phyloP scores from a whole-genome alignment of 1,140 invertebrate species.

The Batillaria attramentaria region DNA sequence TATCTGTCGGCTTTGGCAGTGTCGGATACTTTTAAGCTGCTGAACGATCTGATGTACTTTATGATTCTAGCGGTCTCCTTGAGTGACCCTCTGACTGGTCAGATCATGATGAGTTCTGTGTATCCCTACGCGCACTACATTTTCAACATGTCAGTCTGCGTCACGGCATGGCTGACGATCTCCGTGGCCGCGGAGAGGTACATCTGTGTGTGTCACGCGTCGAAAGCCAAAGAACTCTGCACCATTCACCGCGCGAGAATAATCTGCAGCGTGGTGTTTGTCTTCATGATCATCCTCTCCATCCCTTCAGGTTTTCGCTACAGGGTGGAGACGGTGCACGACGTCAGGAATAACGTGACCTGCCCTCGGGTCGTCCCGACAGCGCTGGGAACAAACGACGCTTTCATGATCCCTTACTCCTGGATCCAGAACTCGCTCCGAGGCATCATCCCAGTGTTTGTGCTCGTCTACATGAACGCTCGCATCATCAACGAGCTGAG shows the following conservation, averaged over 20 bases:
- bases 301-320: constrained; percentile 67
- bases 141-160: constrained; percentile 67
- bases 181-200: constrained; percentile 95
- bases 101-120: constrained; percentile 56
- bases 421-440: constrained; percentile 79
- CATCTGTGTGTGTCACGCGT: constrained; percentile 94
- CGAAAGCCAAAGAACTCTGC: constrained; percentile 88
- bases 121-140: constrained; percentile 71
- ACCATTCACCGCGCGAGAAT: constrained; percentile 74
- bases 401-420: constrained; percentile 78
- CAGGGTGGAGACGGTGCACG: constrained; percentile 47
- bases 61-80: constrained; percentile 74
- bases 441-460: constrained; percentile 76
- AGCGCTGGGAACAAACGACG: constrained; percentile 72
- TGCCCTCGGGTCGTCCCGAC: constrained; percentile 57
- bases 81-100: constrained; percentile 49
- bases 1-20: constrained; percentile 84
- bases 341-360: constrained; percentile 44
- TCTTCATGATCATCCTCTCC: constrained; percentile 62
- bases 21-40: constrained; percentile 82
- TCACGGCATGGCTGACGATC: constrained; percentile 93
- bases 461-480: constrained; percentile 74
- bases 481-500: constrained; percentile 81
- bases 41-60: constrained; percentile 81
- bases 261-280: constrained; percentile 60